Evolutionary conservation across 2,797 vertebrate genomes (phyloP).

Genomic region (Jordanella pulchra): DNA sequence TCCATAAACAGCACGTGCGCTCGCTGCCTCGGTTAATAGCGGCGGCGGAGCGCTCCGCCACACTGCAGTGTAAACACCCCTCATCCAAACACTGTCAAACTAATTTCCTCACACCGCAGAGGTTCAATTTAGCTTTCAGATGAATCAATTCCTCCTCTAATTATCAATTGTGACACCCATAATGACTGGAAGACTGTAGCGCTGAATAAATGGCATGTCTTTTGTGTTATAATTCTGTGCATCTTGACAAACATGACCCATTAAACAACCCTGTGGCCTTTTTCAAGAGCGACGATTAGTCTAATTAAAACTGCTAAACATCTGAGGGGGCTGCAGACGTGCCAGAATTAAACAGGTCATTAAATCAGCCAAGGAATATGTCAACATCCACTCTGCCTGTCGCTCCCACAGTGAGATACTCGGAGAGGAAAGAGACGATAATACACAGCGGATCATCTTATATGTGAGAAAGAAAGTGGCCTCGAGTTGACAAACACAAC

Average conservation of each 20-base stretch:
- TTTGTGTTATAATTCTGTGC: constrained; percentile 80
- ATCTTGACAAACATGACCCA: constrained; percentile 84
- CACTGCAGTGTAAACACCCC: constrained; percentile 56
- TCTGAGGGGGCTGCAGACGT: constrained; percentile 70
- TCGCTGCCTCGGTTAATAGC: constrained; percentile 22
- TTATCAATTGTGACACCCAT: constrained; percentile 80
- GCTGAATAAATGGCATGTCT: constrained; percentile 76
- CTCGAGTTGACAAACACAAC: constrained; percentile 10
- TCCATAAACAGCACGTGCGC: constrained; percentile 27
- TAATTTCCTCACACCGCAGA: constrained; percentile 68
- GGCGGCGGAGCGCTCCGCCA: constrained; percentile 34
- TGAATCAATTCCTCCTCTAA: constrained; percentile 73
- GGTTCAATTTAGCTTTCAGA: constrained; percentile 76
- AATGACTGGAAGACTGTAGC: constrained; percentile 75
- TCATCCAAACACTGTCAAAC: constrained; percentile 73
- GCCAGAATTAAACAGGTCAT: constrained; percentile 79
- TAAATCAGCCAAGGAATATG: constrained; percentile 77
- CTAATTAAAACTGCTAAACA: constrained; percentile 84
- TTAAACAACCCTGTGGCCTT: constrained; percentile 79
- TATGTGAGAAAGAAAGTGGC: constrained; percentile 4
- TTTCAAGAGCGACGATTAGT: constrained; percentile 78
- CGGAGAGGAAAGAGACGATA: constrained; percentile 31
- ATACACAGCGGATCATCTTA: neutral
- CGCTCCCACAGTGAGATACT: constrained; percentile 42
- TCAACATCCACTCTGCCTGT: constrained; percentile 70